A percentile compares a stretch with the other conserved stretches of the same genome.
These are phyloP conservation scores for Dendrocincla fuliginosa DNA, from an alignment of 2,797 vertebrate genomes.

Conservation along the genomic window DNA sequence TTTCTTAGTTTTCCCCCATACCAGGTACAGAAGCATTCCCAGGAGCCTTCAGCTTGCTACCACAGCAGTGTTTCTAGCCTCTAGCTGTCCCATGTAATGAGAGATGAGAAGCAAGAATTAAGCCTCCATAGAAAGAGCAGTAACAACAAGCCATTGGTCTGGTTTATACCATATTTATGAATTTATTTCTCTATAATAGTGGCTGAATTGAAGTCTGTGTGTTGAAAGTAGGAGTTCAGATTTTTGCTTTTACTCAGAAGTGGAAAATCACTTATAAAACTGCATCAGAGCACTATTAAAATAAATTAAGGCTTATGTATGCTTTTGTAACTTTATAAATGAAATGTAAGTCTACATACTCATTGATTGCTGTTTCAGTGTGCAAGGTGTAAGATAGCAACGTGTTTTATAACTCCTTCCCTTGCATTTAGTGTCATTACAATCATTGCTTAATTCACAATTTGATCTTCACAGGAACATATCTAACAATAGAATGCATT, in stretches of 20 bases:
- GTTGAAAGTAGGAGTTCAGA: background rate
- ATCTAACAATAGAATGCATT: background rate
- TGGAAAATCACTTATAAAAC: slow-evolving; percentile 12
- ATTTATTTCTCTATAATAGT: slow-evolving; percentile 37
- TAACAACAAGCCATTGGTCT: slow-evolving; percentile 9
- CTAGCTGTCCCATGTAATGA: slow-evolving; percentile 33
- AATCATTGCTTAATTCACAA: slow-evolving; percentile 35
- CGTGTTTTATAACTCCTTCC: background rate
- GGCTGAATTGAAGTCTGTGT: slow-evolving; percentile 8
- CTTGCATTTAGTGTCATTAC: slow-evolving; percentile 8
- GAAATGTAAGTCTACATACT: background rate
- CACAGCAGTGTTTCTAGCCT: slow-evolving; percentile 12
- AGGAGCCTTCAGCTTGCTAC: background rate
- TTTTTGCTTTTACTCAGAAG: slow-evolving; percentile 15
- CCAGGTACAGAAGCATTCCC: background rate
- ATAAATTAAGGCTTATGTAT: background rate
- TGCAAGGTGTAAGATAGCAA: background rate
- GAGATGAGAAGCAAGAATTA: slow-evolving; percentile 20
- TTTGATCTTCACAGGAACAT: slow-evolving; percentile 16
- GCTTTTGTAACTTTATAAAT: slow-evolving; percentile 19
- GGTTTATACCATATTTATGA: background rate
- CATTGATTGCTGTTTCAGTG: background rate
- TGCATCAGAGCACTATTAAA: background rate
- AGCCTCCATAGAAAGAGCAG: background rate
- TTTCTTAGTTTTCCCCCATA: background rate